phyloP scores from a whole-genome alignment of 2,113 vertebrate species.

The Mastomys coucha region DNA sequence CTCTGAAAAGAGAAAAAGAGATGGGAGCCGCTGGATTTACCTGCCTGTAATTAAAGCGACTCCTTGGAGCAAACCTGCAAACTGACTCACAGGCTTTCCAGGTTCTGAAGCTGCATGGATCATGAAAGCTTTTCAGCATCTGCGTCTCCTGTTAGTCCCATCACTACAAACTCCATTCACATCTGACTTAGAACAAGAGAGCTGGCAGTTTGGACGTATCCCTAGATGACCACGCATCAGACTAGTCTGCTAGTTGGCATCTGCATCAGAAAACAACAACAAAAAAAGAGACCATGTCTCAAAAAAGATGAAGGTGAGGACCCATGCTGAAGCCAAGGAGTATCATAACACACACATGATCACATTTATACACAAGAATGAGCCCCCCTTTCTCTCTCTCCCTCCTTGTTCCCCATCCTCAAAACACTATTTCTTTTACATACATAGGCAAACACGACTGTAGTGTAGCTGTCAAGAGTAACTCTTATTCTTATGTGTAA shows the following conservation, averaged over 20 bases:
- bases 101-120: neutral
- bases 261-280: neutral
- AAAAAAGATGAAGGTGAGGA: neutral
- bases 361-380: neutral
- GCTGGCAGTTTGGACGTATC: neutral
- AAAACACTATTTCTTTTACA: neutral
- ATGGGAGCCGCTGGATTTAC: neutral
- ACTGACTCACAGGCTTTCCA: neutral
- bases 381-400: neutral
- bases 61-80: neutral
- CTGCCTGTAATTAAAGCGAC: neutral
- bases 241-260: no score
- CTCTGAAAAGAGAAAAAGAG: constrained; percentile 45
- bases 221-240: no score
- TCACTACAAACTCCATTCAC: neutral
- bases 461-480: neutral
- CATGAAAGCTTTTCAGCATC: neutral
- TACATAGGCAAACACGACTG: neutral
- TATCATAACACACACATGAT: neutral
- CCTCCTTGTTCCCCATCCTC: neutral
- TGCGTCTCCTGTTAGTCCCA: neutral
- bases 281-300: neutral
- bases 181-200: neutral
- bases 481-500: constrained; percentile 44
- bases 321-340: neutral